Percentiles rank a stretch among this genome's conserved stretches.
Evolutionary conservation across 2,113 vertebrate species (phyloP).

Genomic region (Uria aalge): DNA sequence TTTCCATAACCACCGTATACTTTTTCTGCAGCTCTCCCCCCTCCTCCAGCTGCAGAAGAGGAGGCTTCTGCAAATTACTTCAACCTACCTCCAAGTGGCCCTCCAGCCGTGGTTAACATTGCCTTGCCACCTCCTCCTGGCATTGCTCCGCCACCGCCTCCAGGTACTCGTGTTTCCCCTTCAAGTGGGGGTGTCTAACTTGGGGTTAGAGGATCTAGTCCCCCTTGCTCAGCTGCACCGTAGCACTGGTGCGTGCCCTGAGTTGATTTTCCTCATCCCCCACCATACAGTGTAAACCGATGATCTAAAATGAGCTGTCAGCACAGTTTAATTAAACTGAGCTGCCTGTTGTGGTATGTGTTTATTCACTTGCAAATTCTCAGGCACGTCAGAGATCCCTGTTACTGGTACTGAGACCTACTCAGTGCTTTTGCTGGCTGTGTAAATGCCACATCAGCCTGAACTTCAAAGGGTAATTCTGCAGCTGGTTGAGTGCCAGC

Average conservation of each 20-base stretch:
- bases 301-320: conserved; percentile 14
- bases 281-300: not conserved
- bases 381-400: not conserved
- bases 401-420: not conserved
- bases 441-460: not conserved
- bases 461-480: not conserved
- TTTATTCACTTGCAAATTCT: conserved; percentile 4
- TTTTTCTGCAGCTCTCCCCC: conserved; percentile 79
- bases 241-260: not conserved
- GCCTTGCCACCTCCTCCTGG: conserved; percentile 89
- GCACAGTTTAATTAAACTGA: not conserved
- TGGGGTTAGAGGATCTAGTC: not conserved
- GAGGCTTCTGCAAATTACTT: conserved; percentile 95
- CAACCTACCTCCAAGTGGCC: conserved; percentile 86
- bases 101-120: conserved; percentile 89
- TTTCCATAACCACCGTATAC: not conserved
- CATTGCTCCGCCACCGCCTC: conserved; percentile 86
- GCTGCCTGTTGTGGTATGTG: not conserved
- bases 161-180: conserved; percentile 75
- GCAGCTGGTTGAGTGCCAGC: not conserved
- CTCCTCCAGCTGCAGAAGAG: conserved; percentile 88
- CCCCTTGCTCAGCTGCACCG: not conserved
- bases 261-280: conserved; percentile 2
- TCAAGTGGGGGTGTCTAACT: not conserved
- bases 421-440: not conserved